phyloP scores from a whole-genome alignment of 1,140 invertebrate species.

The Leptinotarsa undecemlineata region DNA sequence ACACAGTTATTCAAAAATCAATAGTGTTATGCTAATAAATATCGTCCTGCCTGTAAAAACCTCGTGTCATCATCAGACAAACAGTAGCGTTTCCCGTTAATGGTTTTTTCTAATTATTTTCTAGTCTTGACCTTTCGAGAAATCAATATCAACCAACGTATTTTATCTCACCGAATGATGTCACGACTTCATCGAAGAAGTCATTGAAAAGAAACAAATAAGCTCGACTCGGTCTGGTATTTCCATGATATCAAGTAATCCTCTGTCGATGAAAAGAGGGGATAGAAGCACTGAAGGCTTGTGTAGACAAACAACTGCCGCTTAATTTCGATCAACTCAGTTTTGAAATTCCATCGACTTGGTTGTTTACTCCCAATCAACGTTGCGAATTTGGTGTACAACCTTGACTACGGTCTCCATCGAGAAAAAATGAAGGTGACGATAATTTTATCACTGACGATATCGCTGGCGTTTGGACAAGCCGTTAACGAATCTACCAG shows the following conservation, averaged over 20 bases:
- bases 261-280: not conserved
- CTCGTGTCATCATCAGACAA: no score
- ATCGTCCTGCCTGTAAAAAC: no score
- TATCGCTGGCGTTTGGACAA: slow-evolving; percentile 10
- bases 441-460: slow-evolving; percentile 1
- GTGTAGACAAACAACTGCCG: not conserved
- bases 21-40: no score
- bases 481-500: not conserved
- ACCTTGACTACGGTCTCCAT: not conserved
- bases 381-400: not conserved
- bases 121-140: not conserved
- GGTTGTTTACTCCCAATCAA: not conserved
- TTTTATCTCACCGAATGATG: not conserved
- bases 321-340: not conserved
- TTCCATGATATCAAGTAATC: not conserved
- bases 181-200: not conserved
- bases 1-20: no score
- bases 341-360: not conserved
- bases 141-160: not conserved
- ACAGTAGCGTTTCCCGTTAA: no score
- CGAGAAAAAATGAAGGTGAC: slow-evolving; percentile 9
- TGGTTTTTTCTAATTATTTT: no score
- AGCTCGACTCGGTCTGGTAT: not conserved
- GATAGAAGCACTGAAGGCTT: not conserved
- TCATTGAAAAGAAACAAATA: not conserved